These are phyloP conservation scores for Podiceps cristatus DNA, from an alignment of 2,113 vertebrate species.

Conservation along the genomic window DNA sequence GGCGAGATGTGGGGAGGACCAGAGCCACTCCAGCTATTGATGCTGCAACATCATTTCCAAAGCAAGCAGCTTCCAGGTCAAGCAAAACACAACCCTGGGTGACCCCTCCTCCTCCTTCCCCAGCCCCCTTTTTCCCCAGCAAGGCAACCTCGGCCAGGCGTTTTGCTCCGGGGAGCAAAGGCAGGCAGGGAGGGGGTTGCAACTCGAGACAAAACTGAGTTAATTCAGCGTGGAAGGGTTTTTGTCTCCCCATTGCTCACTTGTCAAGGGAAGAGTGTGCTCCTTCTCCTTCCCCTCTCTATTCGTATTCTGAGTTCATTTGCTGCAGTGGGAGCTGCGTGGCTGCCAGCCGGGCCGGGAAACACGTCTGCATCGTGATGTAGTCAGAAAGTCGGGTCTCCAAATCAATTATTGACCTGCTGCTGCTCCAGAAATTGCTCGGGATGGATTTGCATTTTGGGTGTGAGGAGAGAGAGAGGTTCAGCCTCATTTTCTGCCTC, in stretches of 20 bases:
- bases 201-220: neutral
- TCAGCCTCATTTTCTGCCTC: neutral
- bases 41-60: neutral
- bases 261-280: neutral
- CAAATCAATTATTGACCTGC: conserved; percentile 25
- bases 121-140: neutral
- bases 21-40: neutral
- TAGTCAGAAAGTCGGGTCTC: neutral
- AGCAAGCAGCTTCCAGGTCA: neutral
- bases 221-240: neutral
- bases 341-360: neutral
- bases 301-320: neutral
- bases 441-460: neutral
- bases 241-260: neutral
- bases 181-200: neutral
- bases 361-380: conserved; percentile 6
- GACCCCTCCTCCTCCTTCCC: neutral
- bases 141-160: rapidly evolving
- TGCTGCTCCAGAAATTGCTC: conserved; percentile 8
- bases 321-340: neutral
- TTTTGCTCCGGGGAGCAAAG: neutral
- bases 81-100: neutral
- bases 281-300: neutral
- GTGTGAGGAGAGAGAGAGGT: neutral
- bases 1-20: neutral